A percentile compares a stretch with the other conserved stretches of the same genome.
These are phyloP conservation scores for Erpobdella octoculata DNA, from an alignment of 2,888 invertebrate genomes.

Conservation along the genomic window DNA sequence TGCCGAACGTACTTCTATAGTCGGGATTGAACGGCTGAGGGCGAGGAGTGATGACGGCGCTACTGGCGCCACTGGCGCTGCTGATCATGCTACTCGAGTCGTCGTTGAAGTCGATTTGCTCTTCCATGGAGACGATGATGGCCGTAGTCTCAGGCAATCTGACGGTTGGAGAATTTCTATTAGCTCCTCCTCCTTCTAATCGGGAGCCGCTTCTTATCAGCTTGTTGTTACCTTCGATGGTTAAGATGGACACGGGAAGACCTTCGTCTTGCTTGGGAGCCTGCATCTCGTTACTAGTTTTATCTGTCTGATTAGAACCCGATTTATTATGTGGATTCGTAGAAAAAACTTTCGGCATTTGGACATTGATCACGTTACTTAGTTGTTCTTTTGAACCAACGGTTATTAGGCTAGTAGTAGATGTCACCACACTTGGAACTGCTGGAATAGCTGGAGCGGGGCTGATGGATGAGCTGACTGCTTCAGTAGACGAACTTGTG, in stretches of 20 bases:
- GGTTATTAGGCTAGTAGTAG: neutral
- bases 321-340: too few species aligned
- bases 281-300: too few species aligned
- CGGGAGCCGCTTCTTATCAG: neutral
- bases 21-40: conserved; percentile 19
- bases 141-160: neutral
- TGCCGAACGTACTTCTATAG: conserved; percentile 13
- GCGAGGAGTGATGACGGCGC: neutral
- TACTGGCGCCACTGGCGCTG: too few species aligned
- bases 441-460: too few species aligned
- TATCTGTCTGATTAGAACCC: too few species aligned
- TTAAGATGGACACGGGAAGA: neutral
- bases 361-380: too few species aligned
- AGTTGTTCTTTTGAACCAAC: neutral
- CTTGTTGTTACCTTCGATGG: neutral
- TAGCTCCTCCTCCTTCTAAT: neutral
- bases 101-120: neutral
- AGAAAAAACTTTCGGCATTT: too few species aligned
- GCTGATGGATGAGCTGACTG: neutral
- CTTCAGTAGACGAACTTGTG: neutral
- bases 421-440: neutral
- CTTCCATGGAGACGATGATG: neutral
- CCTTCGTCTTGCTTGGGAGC: neutral
- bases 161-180: neutral
- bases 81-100: neutral